Evolutionary conservation across 2,113 vertebrate genomes (phyloP).

Genomic region (Ageneiosus marmoratus): DNA sequence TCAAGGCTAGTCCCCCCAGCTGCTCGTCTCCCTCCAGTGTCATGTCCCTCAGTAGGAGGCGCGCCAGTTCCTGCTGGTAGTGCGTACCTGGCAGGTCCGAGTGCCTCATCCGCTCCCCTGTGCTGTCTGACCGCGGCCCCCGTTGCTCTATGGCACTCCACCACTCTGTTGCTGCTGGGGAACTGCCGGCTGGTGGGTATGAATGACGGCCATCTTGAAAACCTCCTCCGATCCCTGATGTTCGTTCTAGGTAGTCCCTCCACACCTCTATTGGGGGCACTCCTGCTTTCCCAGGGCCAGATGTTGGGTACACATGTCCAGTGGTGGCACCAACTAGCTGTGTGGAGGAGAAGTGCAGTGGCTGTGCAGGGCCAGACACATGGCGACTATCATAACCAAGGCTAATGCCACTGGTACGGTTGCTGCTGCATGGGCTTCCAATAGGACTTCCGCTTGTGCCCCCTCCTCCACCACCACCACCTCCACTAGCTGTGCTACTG

Average conservation of each 20-base stretch:
- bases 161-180: slow-evolving; percentile 71
- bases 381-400: slow-evolving; percentile 83
- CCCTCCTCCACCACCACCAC: slow-evolving; percentile 77
- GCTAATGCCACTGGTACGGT: slow-evolving; percentile 85
- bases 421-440: slow-evolving; percentile 82
- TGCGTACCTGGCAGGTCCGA: slow-evolving; percentile 74
- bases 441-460: slow-evolving; percentile 78
- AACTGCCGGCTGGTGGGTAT: slow-evolving; percentile 81
- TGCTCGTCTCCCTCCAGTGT: slow-evolving; percentile 65
- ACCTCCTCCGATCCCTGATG: slow-evolving; percentile 48
- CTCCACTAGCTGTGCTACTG: slow-evolving; percentile 83
- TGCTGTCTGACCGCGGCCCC: slow-evolving; percentile 51
- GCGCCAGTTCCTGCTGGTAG: slow-evolving; percentile 82
- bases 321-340: slow-evolving; percentile 56
- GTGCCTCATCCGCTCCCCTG: slow-evolving; percentile 70
- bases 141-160: slow-evolving; percentile 63
- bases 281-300: slow-evolving; percentile 47
- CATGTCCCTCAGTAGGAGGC: slow-evolving; percentile 71
- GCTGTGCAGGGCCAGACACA: slow-evolving; percentile 68
- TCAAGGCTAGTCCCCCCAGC: slow-evolving; percentile 71
- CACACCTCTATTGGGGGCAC: slow-evolving; percentile 69
- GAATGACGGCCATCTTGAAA: slow-evolving; percentile 81
- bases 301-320: slow-evolving; percentile 47
- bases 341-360: slow-evolving; percentile 61
- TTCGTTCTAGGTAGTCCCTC: slow-evolving; percentile 71